These are phyloP conservation scores for Cladopsammia gracilis DNA, from an alignment of 64 coral and sea anemone species.

Conservation along the genomic window DNA sequence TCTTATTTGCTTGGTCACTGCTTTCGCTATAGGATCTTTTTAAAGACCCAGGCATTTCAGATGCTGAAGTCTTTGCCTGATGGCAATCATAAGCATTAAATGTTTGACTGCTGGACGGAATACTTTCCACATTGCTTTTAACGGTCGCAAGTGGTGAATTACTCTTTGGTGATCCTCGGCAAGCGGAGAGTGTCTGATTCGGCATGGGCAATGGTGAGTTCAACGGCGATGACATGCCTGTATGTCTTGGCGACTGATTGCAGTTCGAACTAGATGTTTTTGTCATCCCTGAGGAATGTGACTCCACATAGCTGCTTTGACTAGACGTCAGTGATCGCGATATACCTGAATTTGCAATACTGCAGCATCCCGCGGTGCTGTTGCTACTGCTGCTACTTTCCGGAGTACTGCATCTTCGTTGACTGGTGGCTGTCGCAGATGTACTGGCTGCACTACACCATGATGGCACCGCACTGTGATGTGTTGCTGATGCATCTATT, in stretches of 20 bases:
- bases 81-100: neutral
- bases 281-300: neutral
- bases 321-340: neutral
- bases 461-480: neutral
- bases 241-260: conserved; percentile 18
- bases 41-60: conserved; percentile 1
- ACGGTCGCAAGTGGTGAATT: neutral
- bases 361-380: neutral
- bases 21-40: conserved; percentile 23
- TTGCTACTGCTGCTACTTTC: neutral
- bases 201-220: conserved; percentile 5
- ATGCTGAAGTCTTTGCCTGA: conserved; percentile 3
- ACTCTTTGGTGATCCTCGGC: conserved; percentile 8
- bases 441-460: conserved; percentile 3
- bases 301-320: conserved; percentile 3
- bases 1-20: conserved; percentile 53
- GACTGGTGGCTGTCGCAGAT: neutral
- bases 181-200: neutral
- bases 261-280: conserved; percentile 9
- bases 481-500: neutral
- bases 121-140: neutral
- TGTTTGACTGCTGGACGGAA: neutral
- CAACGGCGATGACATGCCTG: neutral
- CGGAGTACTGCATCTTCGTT: conserved; percentile 9
- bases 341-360: conserved; percentile 12